Base-by-base conservation (phyloP, 2,888 invertebrate species). In the Lycaena phlaeas region DNA sequence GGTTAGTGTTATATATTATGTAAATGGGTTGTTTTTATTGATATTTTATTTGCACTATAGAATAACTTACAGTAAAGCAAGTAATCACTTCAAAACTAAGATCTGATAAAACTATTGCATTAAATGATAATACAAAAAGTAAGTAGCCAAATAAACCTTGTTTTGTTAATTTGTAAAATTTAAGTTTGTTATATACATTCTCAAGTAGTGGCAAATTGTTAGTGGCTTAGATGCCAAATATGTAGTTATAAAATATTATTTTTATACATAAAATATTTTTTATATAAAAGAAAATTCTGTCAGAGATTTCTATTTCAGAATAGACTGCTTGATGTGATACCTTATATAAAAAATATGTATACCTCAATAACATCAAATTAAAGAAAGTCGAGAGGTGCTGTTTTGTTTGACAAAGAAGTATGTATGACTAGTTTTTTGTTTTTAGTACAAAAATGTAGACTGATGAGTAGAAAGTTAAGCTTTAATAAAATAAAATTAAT, bases 251-350 rank as follows among this genome's bases (percentile, higher is more conserved):
- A 17, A 29, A 15, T 18, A 38, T 28, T 38, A 29, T 38, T 38
- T 38, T 38, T 38, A 28, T 38, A 38, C 28, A 29, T 29, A 14
- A 30, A 39, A 28, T 28, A 28, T 38, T 28, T 12, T 39, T 29
- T 29, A 22, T 18, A 5, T 18, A 18, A 29, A 29, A 18, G 18
- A 22, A 38, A 38, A 15, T 38, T 29, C 22, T 15, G 14, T 38
- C 29, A 17, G 14, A 22, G 10, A 18, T 39, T 39, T 39, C 38
- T 39, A 39, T 25, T 43, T 45, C 43, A 12, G 18, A 36, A 39
- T 41, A 45, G 49, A 49, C 48, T 48, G 49, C 34, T 42, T 44
- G 41, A 41, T 49, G 49, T 49, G 49, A 49, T 48, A 49, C 25
- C 25, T 29, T 17, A 14, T 39, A 27, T 26, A 39, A 31, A 30